Evolutionary conservation across 2,888 invertebrate genomes (phyloP).

Genomic region (Molorchus minor): DNA sequence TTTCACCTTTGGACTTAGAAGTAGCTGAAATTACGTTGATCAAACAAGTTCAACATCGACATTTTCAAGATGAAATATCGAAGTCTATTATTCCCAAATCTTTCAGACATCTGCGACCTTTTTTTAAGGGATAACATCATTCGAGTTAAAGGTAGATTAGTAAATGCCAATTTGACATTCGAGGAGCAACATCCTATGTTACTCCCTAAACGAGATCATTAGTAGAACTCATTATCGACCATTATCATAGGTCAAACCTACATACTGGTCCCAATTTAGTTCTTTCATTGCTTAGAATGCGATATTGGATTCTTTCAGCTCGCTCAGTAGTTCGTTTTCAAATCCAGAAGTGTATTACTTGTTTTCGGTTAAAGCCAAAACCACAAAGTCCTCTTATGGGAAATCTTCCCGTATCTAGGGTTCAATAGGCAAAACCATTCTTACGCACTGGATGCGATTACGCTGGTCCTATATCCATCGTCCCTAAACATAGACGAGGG

Average conservation of each 20-base stretch:
- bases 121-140: neutral
- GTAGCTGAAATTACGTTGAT: no score
- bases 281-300: neutral
- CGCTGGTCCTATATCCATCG: constrained; percentile 2
- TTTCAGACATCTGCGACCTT: no score
- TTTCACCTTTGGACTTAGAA: no score
- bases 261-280: neutral
- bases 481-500: constrained; percentile 5
- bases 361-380: constrained; percentile 18
- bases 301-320: constrained; percentile 1
- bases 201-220: neutral
- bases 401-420: neutral
- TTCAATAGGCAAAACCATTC: no score
- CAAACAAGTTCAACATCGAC: no score
- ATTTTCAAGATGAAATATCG: no score
- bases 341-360: constrained; percentile 9
- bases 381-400: constrained; percentile 13
- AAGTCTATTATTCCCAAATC: no score
- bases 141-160: neutral
- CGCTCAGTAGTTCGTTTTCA: neutral
- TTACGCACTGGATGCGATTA: constrained; percentile 13
- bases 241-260: neutral
- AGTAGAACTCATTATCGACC: neutral
- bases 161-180: neutral
- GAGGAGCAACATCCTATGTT: neutral